Evolutionary conservation across 1,140 invertebrate species (phyloP), one percentile per base, ranked within the genome.

Genomic region (Zeugodacus cucurbitae): DNA sequence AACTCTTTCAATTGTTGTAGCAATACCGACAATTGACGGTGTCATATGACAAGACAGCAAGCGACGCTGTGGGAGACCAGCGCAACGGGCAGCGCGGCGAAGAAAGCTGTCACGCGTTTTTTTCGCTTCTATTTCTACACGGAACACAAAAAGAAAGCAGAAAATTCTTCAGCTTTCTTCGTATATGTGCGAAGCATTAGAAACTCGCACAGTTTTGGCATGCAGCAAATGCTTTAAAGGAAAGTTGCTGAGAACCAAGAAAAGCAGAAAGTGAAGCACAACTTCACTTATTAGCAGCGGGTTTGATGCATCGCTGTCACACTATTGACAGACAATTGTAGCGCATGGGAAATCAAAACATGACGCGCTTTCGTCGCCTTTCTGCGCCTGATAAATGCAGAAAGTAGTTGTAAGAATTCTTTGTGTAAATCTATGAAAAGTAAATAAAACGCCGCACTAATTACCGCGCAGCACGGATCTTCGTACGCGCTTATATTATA

Each of bases 401-500:
- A 48, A 74, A 74, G 37, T 78, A 78, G n/a, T n/a, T n/a, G n/a
- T 78, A 41, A 82, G 26, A 54, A 48, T 82, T 48, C 41, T 82
- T 32, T 20, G 7, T 1, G 3, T 82, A 48, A 48, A 26, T 82
- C 26, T 48, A 22, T 82, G 41, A 41, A 82, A 82, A 82, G 22
- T 82, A 82, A 54, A 82, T 82, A 82, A 82, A 82, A 14, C 37
- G 41, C n/a, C 41, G 34, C 37, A 41, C 74, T 82, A 82, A 82
- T 82, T 82, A 82, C 44, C 14, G 41, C 41, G 8, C 22, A 48
- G 41, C 74, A 82, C 74, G 17, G 34, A 48, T 82, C 20, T 22
- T 4, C 20, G 32, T 14, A 22, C 17, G 22, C 5, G 7, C 3
- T 3, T 41, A 41, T 70, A 6, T n/a, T 11, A n/a, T 26, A 3